phyloP scores from a whole-genome alignment of 2,797 vertebrate species.

The Gila robusta region DNA sequence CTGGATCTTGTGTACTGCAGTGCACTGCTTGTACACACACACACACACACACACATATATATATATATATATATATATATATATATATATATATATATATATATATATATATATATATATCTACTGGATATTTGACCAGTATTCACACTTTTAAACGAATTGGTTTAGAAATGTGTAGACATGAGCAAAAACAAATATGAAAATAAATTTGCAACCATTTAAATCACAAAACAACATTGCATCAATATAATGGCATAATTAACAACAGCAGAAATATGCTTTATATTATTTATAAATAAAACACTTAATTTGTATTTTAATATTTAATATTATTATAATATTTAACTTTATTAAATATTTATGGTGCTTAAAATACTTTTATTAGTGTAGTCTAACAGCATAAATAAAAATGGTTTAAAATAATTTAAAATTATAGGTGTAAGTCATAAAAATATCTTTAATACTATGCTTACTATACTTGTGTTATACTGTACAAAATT shows the following conservation, averaged over 20 bases:
- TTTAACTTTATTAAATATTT: background rate
- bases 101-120: too few relatives aligned
- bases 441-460: background rate
- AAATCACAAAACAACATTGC: background rate
- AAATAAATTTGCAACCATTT: background rate
- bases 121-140: background rate
- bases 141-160: background rate
- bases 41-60: too few relatives aligned
- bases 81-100: too few relatives aligned
- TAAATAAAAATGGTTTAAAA: background rate
- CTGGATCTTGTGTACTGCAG: too few relatives aligned
- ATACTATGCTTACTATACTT: background rate
- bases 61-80: too few relatives aligned
- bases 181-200: background rate
- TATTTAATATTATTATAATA: background rate
- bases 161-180: background rate
- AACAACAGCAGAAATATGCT: background rate
- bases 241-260: background rate
- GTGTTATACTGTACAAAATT: background rate
- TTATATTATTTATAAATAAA: background rate
- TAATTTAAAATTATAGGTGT: background rate
- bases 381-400: background rate
- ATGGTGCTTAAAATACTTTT: background rate
- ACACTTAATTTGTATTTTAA: background rate
- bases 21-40: too few relatives aligned